phyloP scores from a whole-genome alignment of 30 jellyfish, hydroid and myxozoan species.

The Chrysaora quinquecirrha region DNA sequence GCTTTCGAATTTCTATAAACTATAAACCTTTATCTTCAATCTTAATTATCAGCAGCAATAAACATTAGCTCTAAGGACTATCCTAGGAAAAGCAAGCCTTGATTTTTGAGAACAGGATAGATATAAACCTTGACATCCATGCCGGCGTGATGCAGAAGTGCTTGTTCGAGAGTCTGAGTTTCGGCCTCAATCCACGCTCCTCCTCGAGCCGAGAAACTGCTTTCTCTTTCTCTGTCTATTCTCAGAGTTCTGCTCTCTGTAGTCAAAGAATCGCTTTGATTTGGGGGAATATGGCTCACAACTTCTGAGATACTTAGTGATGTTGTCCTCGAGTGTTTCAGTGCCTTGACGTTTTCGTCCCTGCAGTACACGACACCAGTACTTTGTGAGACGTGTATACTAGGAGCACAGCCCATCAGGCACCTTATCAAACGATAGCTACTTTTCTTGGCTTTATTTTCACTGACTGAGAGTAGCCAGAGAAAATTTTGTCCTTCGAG shows the following conservation, averaged over 20 bases:
- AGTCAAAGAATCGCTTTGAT: slow-evolving; percentile 72
- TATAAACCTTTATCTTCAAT: too few species aligned
- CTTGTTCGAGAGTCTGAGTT: slow-evolving; percentile 62
- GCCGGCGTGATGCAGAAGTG: slow-evolving; percentile 71
- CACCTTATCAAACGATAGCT: slow-evolving; percentile 38
- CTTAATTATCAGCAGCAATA: too few species aligned
- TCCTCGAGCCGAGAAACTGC: slow-evolving; percentile 71
- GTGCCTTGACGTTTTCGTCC: slow-evolving; percentile 75
- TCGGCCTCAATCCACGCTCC: slow-evolving; percentile 77
- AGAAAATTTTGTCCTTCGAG: slow-evolving; percentile 29
- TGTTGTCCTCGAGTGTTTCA: slow-evolving; percentile 76
- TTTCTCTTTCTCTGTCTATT: slow-evolving; percentile 71
- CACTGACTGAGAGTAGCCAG: slow-evolving; percentile 15
- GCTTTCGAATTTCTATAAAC: too few species aligned
- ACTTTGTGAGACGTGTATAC: slow-evolving; percentile 98
- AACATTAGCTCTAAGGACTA: too few species aligned
- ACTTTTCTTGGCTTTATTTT: background rate
- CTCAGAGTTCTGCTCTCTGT: slow-evolving; percentile 63
- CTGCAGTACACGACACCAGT: slow-evolving; percentile 97
- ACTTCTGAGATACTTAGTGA: slow-evolving; percentile 92
- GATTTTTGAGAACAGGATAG: too few species aligned
- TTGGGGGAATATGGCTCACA: slow-evolving; percentile 87
- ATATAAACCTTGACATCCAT: slow-evolving; percentile 77
- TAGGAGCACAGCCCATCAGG: slow-evolving; percentile 99
- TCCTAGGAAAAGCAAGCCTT: too few species aligned